Percentiles rank a stretch among this genome's conserved stretches.
Conservation (phyloP, 1,140 invertebrate species). For the Amphibalanus amphitrite region DNA sequence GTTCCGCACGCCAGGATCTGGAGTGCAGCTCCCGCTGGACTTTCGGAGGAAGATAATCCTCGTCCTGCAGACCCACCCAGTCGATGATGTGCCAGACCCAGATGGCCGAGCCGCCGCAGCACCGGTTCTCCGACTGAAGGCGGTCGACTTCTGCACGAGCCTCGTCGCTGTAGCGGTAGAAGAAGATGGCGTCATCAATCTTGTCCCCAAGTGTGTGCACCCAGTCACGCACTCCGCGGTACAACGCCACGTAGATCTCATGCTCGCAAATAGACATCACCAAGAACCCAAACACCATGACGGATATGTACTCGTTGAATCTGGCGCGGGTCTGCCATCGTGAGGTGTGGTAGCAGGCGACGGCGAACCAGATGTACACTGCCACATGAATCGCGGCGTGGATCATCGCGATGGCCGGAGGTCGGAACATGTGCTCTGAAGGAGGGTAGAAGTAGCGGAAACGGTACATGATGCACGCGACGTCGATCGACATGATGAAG, state of each 20-base stretch:
- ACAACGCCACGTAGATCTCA: neutral
- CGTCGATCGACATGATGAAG: neutral
- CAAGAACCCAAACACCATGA: neutral
- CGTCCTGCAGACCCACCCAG: neutral
- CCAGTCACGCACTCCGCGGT: neutral
- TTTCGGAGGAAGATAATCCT: neutral
- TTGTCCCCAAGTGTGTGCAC: neutral
- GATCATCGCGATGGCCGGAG: neutral
- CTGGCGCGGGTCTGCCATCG: neutral
- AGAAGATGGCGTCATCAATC: neutral
- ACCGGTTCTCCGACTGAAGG: neutral
- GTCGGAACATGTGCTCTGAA: neutral
- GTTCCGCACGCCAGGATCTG: neutral
- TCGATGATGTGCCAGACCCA: neutral
- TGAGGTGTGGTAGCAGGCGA: neutral
- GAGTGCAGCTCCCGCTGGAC: neutral
- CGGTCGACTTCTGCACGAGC: neutral
- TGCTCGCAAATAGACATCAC: neutral
- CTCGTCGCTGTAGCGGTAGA: neutral
- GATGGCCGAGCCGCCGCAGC: neutral
- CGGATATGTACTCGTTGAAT: neutral
- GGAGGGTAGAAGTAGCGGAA: neutral
- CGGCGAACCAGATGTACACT: neutral
- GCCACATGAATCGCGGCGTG: neutral
- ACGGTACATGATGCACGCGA: neutral